Evolutionary conservation across 2,113 vertebrate species (phyloP).

Genomic region (Larimichthys crocea): DNA sequence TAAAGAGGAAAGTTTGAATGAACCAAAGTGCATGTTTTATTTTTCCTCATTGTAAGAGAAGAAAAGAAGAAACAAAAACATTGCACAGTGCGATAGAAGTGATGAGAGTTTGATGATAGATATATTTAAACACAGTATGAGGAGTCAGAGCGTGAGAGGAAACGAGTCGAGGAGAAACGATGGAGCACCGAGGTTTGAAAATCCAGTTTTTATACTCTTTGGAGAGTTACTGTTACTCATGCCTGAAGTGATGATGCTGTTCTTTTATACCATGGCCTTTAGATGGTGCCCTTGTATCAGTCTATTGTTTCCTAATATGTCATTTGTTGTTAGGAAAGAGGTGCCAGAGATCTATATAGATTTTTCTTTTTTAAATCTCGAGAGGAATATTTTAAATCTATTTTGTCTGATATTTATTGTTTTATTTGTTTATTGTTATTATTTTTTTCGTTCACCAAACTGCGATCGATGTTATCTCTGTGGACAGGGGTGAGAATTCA

Average conservation of each 20-base stretch:
- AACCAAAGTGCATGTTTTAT: slow-evolving; percentile 73
- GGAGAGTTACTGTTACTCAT: slow-evolving; percentile 27
- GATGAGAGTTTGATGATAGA: background rate
- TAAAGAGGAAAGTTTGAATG: slow-evolving; percentile 45
- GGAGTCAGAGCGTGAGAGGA: slow-evolving; percentile 4
- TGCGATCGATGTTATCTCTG: background rate
- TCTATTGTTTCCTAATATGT: slow-evolving; percentile 46
- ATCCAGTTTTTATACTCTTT: slow-evolving; percentile 37
- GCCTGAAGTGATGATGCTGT: slow-evolving; percentile 39
- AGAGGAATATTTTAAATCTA: slow-evolving; percentile 54
- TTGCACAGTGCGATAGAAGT: background rate
- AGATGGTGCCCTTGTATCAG: slow-evolving; percentile 53
- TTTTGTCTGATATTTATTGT: slow-evolving; percentile 21
- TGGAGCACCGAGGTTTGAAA: background rate
- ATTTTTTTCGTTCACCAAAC: slow-evolving; percentile 10
- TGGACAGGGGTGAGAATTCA: slow-evolving; percentile 6
- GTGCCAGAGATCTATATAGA: slow-evolving; percentile 40
- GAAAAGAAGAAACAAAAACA: background rate
- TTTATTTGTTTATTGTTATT: slow-evolving; percentile 6
- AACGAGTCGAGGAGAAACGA: background rate
- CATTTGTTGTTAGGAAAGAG: slow-evolving; percentile 50
- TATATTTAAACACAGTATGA: background rate
- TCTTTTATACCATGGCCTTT: slow-evolving; percentile 68
- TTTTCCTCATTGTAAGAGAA: slow-evolving; percentile 35
- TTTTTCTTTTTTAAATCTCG: slow-evolving; percentile 16